phyloP scores from a whole-genome alignment of 2,113 vertebrate genomes.

The Gallinago jamesoni region DNA sequence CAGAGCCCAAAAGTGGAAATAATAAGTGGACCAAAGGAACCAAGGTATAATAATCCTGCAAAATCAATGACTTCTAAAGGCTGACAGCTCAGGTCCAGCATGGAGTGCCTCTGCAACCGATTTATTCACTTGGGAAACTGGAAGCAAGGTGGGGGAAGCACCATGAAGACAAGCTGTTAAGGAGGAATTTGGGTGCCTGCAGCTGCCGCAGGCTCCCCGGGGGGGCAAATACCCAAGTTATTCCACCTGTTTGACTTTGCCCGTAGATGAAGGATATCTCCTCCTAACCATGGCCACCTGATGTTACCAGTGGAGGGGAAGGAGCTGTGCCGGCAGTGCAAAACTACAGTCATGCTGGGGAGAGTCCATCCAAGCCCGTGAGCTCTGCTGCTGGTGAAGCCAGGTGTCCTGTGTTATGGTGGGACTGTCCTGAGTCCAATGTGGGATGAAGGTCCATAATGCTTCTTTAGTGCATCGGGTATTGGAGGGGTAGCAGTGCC shows the following conservation, averaged over 20 bases:
- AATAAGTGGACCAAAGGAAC: not conserved
- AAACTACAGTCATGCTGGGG: not conserved
- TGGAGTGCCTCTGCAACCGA: not conserved
- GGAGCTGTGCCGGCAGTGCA: not conserved
- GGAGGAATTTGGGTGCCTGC: not conserved
- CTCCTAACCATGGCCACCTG: not conserved
- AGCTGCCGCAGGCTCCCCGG: not conserved
- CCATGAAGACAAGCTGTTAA: not conserved
- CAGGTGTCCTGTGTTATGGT: not conserved
- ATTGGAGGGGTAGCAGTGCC: too few species aligned
- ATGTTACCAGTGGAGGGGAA: not conserved
- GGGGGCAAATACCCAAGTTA: not conserved
- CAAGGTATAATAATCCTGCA: not conserved
- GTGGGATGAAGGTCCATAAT: fast-evolving
- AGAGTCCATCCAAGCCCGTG: fast-evolving
- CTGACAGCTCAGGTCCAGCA: not conserved
- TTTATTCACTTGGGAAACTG: not conserved
- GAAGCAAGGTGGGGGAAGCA: not conserved
- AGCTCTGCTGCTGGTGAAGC: not conserved
- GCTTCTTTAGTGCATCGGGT: fast-evolving
- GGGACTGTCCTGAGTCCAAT: not conserved
- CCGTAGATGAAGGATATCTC: not conserved
- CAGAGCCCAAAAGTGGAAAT: not conserved
- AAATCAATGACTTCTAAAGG: not conserved
- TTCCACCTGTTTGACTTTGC: not conserved